Evolutionary conservation across 2,113 vertebrate species (phyloP), one percentile per base, ranked within the genome.

Genomic region (Corvus cornix): DNA sequence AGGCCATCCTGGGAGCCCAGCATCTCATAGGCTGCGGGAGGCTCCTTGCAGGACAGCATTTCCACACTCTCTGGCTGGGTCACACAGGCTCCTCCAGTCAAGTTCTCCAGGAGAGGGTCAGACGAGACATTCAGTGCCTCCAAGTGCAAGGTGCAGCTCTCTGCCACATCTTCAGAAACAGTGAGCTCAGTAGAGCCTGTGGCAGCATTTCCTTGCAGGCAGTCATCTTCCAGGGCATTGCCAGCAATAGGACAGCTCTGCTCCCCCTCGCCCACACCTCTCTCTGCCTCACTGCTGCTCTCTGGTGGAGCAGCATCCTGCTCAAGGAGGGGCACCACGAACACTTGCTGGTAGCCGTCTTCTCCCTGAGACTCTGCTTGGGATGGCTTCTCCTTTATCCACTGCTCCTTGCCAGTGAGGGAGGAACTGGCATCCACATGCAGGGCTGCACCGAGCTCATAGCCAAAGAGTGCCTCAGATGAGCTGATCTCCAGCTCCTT

Each of bases 401-500:
- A 84, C 30, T 66, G 84, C 62, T 94, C 95, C 48, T 84, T 97
- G 51, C 68, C 4, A 3, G 72, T 1, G 2, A 88, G 46, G 3
- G 91, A 46, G 17, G 72, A 84, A 51, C 43, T 89, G 75, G 74
- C 51, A 89, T 87, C 93, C 18, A 49, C 72, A 13, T 10, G 94
- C 75, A 74, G 79, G 31, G 96, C 75, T 85, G 56, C 8, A 16
- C 76, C 2, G 0, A 94, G 87, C 72, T 96, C 96, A 1, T 92
- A 98, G 69, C 95, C 80, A 4, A 97, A 95, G 22, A 80, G 44
- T 6, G 84, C 67, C 77, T 97, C 97, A 1, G 94, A 37, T 1
- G 97, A 97, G 68, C 60, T 97, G 83, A 96, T 98, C 89, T 99
- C 98, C 81, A 97, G 96, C 85, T 99, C 99, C 92, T 98, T 99